phyloP scores from a whole-genome alignment of 2,113 vertebrate genomes.

The Loxodonta africana region DNA sequence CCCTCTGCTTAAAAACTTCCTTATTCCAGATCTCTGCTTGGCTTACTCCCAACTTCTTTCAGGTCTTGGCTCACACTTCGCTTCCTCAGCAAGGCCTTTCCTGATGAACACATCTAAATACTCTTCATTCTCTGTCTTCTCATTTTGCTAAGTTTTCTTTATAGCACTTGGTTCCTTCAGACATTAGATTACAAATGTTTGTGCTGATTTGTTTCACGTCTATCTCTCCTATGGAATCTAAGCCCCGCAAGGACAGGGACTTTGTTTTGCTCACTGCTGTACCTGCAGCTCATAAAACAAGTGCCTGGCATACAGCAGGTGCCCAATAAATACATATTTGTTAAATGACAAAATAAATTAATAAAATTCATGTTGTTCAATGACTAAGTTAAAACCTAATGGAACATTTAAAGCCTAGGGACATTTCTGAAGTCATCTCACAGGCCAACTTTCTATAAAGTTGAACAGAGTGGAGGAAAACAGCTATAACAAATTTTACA shows the following conservation, averaged over 20 bases:
- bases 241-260: too few relatives aligned
- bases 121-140: neutral
- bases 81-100: neutral
- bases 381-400: neutral
- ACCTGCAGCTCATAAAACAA: neutral
- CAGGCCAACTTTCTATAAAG: neutral
- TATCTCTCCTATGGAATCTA: neutral
- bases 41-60: neutral
- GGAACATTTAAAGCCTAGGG: neutral
- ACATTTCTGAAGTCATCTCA: neutral
- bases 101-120: neutral
- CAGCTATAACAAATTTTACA: neutral
- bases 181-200: neutral
- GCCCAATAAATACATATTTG: neutral
- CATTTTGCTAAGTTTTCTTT: neutral
- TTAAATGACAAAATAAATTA: conserved; percentile 26
- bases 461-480: neutral
- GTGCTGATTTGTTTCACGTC: neutral
- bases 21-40: neutral
- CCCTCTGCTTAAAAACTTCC: neutral
- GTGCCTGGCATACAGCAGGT: neutral
- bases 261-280: neutral
- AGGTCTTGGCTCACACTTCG: neutral
- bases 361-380: neutral
- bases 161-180: neutral